Base-by-base conservation (phyloP, 53 echinoderm and acorn worm genomes). In the Echinometra lucunter region DNA sequence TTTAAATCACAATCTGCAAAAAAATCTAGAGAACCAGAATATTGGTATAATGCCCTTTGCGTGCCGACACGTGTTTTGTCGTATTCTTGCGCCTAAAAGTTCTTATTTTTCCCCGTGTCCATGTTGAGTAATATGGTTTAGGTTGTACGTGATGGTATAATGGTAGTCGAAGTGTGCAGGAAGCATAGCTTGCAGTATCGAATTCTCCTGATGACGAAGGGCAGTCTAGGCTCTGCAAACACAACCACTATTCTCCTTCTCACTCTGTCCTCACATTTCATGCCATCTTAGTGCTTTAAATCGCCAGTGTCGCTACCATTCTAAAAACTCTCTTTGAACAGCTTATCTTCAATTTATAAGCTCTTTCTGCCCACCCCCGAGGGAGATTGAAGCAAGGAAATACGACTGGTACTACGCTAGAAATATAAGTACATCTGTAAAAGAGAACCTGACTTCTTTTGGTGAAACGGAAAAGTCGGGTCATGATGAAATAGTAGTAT, bases 271-370 rank as follows among this genome's bases (percentile, higher is more conserved):
- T 42, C 44, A 47, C 83, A 47, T 47, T 83, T 89, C 91, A 91
- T 91, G 91, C 60, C 92, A 40, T 72, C 92, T 49, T 92, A 57
- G 57, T 91, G 91, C 92, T 92, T 74, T 85, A 85, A 56, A 78
- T 78, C 91, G 91, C 27, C 78, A 92, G 80, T 92, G 37, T 78
- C 75, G 92, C 69, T 72, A 78, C 78, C 75, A 78, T 55, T 58
- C 92, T 58, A 92, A 55, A 58, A 94, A 25, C 94, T 60, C 5
- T 94, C 94, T 85, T 94, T 93, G 93, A 93, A 93, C 93, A 93
- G 93, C 93, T 93, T 93, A 93, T 57, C 93, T 57, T 81, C 93
- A 45, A 90, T 66, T 90, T 66, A 90, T 58, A 90, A 90, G 91
- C 66, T 56, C 91, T 34, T 63, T 63, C 44, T 90, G 55, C 56